These are phyloP conservation scores for Pseudomyrmex gracilis DNA, from an alignment of 1,140 invertebrate species.

Conservation along the genomic window DNA sequence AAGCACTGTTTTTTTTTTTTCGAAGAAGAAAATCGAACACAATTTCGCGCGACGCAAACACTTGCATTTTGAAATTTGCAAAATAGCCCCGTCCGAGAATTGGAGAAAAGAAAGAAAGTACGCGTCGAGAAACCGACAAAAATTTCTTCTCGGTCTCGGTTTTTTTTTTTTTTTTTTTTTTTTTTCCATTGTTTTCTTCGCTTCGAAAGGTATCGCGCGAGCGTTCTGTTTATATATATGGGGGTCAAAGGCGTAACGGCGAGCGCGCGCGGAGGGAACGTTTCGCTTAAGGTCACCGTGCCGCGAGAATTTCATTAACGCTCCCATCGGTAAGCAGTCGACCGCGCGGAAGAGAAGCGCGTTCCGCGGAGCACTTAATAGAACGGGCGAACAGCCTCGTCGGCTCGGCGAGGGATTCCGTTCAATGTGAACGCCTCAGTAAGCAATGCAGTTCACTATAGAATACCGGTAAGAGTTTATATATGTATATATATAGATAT, in stretches of 20 bases:
- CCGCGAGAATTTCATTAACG: constrained; percentile 55
- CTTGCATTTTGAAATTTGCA: neutral
- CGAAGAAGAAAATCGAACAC: neutral
- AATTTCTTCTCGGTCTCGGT: neutral
- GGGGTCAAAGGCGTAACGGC: constrained; percentile 45
- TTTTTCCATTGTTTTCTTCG: neutral
- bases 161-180: constrained; percentile 1
- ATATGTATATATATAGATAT: too few species aligned
- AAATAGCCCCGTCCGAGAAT: neutral
- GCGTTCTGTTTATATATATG: neutral
- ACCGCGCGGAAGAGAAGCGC: constrained; percentile 1
- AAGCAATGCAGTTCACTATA: neutral
- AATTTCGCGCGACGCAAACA: neutral
- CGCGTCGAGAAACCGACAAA: neutral
- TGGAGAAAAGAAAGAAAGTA: neutral
- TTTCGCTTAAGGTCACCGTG: constrained; percentile 53
- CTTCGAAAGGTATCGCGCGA: constrained; percentile 2
- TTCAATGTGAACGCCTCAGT: constrained; percentile 13
- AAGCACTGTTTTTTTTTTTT: neutral
- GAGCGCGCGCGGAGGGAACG: constrained; percentile 26
- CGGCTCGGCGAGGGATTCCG: constrained; percentile 14
- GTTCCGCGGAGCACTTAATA: constrained; percentile 21
- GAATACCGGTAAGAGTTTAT: neutral
- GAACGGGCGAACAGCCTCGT: constrained; percentile 35
- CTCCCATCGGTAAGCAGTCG: constrained; percentile 14